These are phyloP conservation scores for Empis livida DNA, from an alignment of 2,888 invertebrate species.

Conservation along the genomic window DNA sequence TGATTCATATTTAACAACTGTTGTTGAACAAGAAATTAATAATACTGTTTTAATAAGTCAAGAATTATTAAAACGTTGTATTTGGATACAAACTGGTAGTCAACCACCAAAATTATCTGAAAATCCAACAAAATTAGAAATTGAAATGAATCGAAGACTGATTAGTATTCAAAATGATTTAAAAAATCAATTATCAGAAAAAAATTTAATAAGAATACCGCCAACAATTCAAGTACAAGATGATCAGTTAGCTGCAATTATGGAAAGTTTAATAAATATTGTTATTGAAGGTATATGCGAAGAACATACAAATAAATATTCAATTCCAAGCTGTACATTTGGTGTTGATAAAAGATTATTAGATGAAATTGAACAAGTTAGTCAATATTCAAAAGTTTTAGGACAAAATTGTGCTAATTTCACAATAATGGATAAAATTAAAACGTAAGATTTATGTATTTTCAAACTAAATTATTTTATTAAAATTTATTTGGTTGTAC, in stretches of 20 bases:
- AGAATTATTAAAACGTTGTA: slow-evolving; percentile 63
- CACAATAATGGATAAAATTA: slow-evolving; percentile 30
- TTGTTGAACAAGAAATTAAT: slow-evolving; percentile 72
- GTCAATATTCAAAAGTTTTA: slow-evolving; percentile 50
- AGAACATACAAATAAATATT: slow-evolving; percentile 46
- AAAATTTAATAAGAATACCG: slow-evolving; percentile 53
- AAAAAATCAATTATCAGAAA: slow-evolving; percentile 59
- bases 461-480: background rate
- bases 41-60: slow-evolving; percentile 69
- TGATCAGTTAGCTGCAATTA: slow-evolving; percentile 39
- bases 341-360: slow-evolving; percentile 56
- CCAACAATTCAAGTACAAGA: slow-evolving; percentile 29
- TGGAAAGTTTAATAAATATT: slow-evolving; percentile 53
- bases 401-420: slow-evolving; percentile 45
- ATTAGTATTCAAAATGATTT: slow-evolving; percentile 59
- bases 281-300: slow-evolving; percentile 57
- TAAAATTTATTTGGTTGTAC: no score
- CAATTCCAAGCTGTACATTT: slow-evolving; percentile 50
- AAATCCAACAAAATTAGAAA: slow-evolving; percentile 43
- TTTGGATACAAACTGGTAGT: slow-evolving; percentile 62
- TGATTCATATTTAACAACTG: slow-evolving; percentile 68
- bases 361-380: slow-evolving; percentile 58
- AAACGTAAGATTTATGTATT: slow-evolving; percentile 17
- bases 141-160: slow-evolving; percentile 54
- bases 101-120: slow-evolving; percentile 39